A percentile compares a stretch with the other conserved stretches of the same genome.
Evolutionary conservation across 2,797 vertebrate species (phyloP).

Genomic region (Pygocentrus nattereri): DNA sequence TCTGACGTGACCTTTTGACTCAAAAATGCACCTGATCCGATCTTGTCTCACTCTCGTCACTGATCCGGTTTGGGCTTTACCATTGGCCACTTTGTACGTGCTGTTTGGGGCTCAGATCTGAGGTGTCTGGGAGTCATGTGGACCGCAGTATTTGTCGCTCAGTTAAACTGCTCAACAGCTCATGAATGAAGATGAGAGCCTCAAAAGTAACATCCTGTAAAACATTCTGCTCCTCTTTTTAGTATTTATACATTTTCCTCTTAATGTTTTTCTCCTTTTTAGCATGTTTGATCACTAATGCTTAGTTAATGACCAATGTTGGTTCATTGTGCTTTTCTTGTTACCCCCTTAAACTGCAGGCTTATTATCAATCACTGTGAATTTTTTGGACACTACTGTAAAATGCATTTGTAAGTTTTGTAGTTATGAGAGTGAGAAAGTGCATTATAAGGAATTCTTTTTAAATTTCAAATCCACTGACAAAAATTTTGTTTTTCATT

Average conservation of each 20-base stretch:
- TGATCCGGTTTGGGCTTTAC: slow-evolving; percentile 10
- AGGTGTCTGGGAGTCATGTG: slow-evolving; percentile 3
- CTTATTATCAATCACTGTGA: background rate
- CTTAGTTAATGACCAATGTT: background rate
- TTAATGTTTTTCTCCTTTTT: background rate
- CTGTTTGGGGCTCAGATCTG: slow-evolving; percentile 40
- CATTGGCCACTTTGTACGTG: background rate
- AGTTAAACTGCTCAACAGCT: background rate
- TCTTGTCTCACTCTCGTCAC: background rate
- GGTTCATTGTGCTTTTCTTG: background rate
- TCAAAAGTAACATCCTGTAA: background rate
- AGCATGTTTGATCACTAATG: background rate
- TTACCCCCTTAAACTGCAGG: background rate
- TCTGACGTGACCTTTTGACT: background rate
- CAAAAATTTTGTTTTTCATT: background rate
- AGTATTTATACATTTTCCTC: slow-evolving; percentile 3
- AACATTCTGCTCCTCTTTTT: background rate
- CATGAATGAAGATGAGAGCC: slow-evolving; percentile 24
- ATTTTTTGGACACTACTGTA: background rate
- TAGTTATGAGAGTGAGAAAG: too few relatives aligned
- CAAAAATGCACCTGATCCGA: background rate
- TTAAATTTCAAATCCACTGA: background rate
- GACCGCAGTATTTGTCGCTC: background rate
- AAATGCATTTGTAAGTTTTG: background rate
- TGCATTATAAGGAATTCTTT: background rate